Base-by-base conservation (phyloP, 2,113 vertebrate species). In the Bostrychus sinensis region DNA sequence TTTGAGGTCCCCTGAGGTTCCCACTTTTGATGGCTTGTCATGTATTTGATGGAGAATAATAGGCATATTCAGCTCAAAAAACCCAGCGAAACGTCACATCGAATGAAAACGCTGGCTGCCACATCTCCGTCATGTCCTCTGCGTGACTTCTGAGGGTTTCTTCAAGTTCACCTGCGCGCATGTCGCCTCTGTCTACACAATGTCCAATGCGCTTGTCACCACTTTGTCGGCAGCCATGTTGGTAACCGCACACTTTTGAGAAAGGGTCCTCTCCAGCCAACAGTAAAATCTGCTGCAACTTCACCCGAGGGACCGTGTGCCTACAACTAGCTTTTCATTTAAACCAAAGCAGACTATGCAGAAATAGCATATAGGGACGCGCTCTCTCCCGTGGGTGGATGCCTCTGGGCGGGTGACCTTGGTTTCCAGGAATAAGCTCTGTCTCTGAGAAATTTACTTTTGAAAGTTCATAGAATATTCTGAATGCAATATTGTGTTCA, bases 41-140 rank as follows among this genome's bases (percentile, higher is more conserved):
- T 70, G 61, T 48, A 61, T 67, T 39, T 79, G 64, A 71, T 74
- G 9, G 16, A 63, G 23, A 41, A 71, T 34, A 62, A 68, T 59
- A 45, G 62, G 66, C 23, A 43, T 13, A 66, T 65, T 55, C 16
- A 1, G 28, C 56, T 6, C 43, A 51, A 56, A 48, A 63, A 67
- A 57, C 9, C 22, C 53, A 16, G 1, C 7, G 20, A 54, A n/a
- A 71, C 51, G 56, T 62, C 57, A 61, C 3, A 3, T 37, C 17
- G 62, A 32, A 58, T 62, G 43, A 58, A 61, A 36, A 10, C 13
- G 38, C 48, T 58, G 51, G 55, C 34, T 46, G 13, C 36, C 64
- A n/a, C 1, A 2, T 25, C 66, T 75, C 25, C 56, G 75, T 70
- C 59, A 46, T 71, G 80, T 60, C 80, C 81, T 79, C 66, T 20